Base-by-base conservation (phyloP, 2,797 vertebrate species). In the Ara ararauna region DNA sequence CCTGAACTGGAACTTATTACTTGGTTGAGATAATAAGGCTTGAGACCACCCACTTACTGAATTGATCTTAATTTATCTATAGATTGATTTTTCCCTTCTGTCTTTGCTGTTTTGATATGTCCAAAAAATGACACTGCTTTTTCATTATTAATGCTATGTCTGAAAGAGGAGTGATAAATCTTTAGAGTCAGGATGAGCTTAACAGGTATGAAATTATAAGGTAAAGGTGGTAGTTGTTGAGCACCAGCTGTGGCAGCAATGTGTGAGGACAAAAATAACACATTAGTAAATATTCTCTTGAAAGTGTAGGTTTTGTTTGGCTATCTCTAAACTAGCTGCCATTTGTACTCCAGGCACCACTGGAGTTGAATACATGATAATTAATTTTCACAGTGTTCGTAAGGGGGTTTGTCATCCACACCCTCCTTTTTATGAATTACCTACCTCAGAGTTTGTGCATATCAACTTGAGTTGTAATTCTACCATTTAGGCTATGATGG, bases 1-100 rank as follows among this genome's bases (percentile, higher is more conserved):
- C 13, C 64, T 85, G 48, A 96, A 87, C 48, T 90, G 87, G 56
- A 70, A 62, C 16, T 92, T 87, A 67, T 50, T 77, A 66, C n/a
- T 36, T 36, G 48, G 87, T 83, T 89, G 56, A 62, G 29, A 44
- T 44, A 44, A 44, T 44, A 44, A 87, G 78, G 29, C 40, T 86
- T 40, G 87, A 94, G 75, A 67, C 53, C 58, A 89, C 64, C 71
- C 20, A 61, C 36, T 92, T 94, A 77, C 21, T 77, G 48, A 95
- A 95, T 84, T 91, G 73, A 94, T 95, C 68, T 26, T 87, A 84
- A 88, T 89, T 89, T 66, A 62, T 70, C 54, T 84, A 44, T 82
- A 30, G 7, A 96, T 94, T 83, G 90, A 85, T 93, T 87, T 73
- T 90, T 62, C 7, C 36, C 38, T 86, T 38, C 30, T 70, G 23